Evolutionary conservation across 2,888 invertebrate species (phyloP).

Genomic region (Lobophora halterata): DNA sequence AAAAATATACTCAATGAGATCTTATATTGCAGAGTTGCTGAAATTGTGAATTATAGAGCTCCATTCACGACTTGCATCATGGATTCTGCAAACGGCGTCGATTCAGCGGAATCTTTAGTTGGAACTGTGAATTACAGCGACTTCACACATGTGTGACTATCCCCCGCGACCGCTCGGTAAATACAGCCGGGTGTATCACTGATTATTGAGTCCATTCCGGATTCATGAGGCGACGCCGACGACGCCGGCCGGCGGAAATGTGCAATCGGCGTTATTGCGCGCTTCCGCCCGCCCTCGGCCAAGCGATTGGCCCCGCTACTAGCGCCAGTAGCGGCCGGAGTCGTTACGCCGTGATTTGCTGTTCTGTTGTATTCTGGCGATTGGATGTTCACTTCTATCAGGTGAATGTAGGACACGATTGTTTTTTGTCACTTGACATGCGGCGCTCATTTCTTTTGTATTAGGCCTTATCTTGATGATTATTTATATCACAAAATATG

Average conservation of each 20-base stretch:
- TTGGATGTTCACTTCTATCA: conserved; percentile 12
- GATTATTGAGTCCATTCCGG: conserved; percentile 21
- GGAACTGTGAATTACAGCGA: conserved; percentile 13
- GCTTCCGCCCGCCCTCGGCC: conserved; percentile 26
- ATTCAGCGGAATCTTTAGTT: conserved; percentile 4
- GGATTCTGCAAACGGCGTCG: background rate
- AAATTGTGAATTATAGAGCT: too few species aligned
- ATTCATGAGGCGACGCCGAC: conserved; percentile 22
- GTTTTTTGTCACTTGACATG: conserved; percentile 9
- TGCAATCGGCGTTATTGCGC: conserved; percentile 47
- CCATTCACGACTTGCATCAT: conserved; percentile 7
- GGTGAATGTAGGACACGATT: conserved; percentile 10
- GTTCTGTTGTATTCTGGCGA: conserved; percentile 8
- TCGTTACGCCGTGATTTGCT: conserved; percentile 12
- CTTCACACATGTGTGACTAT: background rate
- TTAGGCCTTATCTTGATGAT: too few species aligned
- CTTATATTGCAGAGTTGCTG: too few species aligned
- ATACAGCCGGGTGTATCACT: conserved; percentile 12
- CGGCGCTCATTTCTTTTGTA: too few species aligned
- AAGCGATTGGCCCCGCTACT: conserved; percentile 4
- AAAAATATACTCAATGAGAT: too few species aligned
- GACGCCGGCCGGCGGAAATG: conserved; percentile 36
- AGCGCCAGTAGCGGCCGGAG: conserved; percentile 2
- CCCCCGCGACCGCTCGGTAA: conserved; percentile 5
- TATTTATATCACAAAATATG: too few species aligned